These are phyloP conservation scores for Cyprinella venusta DNA, from an alignment of 2,797 vertebrate species.

Conservation along the genomic window DNA sequence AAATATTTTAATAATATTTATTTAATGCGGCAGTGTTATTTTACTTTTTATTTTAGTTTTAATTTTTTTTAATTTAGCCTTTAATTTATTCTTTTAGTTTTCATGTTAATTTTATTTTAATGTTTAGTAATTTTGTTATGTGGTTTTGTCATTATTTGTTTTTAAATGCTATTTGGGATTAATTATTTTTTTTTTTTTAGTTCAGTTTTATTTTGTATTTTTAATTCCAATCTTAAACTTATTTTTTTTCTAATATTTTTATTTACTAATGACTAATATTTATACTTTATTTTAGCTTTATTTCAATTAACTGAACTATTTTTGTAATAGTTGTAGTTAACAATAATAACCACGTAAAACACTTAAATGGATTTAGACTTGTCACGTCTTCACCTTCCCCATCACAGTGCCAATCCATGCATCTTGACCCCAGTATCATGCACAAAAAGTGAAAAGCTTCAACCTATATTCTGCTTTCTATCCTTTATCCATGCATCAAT, in stretches of 20 bases:
- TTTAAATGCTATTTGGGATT: neutral
- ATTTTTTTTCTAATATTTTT: neutral
- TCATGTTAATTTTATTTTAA: neutral
- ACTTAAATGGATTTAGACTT: neutral
- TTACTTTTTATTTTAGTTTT: neutral
- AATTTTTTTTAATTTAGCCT: neutral
- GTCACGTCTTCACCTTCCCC: slow-evolving; percentile 18
- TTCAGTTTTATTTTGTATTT: neutral
- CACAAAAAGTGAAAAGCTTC: slow-evolving; percentile 63
- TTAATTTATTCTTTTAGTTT: neutral
- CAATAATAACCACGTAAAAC: neutral
- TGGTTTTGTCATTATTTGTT: neutral
- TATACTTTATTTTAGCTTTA: neutral
- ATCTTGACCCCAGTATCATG: slow-evolving; percentile 39
- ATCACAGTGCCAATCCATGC: slow-evolving; percentile 8
- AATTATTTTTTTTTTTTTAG: neutral
- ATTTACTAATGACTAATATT: neutral
- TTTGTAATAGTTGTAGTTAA: neutral
- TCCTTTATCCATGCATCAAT: slow-evolving; percentile 67
- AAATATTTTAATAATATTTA: neutral
- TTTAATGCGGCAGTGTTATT: neutral
- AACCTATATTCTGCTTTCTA: slow-evolving; percentile 51
- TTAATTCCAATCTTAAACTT: neutral
- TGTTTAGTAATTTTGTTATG: neutral
- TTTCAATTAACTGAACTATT: neutral